These are phyloP conservation scores for Pteropus rufus DNA, from an alignment of 2,797 vertebrate species.

Conservation along the genomic window DNA sequence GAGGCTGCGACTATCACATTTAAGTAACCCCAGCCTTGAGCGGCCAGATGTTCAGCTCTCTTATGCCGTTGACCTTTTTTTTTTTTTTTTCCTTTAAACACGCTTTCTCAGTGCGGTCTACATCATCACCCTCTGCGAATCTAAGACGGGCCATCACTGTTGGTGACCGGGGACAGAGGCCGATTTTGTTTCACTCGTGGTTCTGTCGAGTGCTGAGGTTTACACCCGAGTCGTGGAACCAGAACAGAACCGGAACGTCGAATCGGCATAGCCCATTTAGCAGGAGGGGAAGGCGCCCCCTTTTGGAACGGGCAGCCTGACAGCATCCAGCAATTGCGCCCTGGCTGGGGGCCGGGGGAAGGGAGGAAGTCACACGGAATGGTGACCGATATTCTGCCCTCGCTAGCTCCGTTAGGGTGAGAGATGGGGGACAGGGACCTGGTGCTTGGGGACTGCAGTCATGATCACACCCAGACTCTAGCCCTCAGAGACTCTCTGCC, in stretches of 20 bases:
- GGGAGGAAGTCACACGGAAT: background rate
- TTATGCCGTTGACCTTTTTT: background rate
- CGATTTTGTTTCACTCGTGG: background rate
- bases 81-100: background rate
- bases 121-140: background rate
- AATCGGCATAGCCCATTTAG: background rate
- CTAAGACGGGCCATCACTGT: background rate
- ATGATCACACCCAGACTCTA: background rate
- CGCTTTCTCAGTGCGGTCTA: background rate
- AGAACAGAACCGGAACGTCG: rapidly evolving
- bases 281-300: background rate
- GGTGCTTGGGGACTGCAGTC: background rate
- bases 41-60: background rate
- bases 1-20: background rate
- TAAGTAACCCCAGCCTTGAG: background rate
- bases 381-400: no score
- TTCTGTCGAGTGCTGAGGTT: background rate
- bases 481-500: background rate
- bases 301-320: background rate
- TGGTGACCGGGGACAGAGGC: background rate
- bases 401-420: background rate
- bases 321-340: rapidly evolving
- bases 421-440: background rate
- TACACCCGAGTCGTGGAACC: rapidly evolving
- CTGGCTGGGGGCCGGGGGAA: background rate